Percentiles rank a stretch among this genome's conserved stretches.
phyloP scores from a whole-genome alignment of 1,140 invertebrate genomes.

The Calephelis virginiensis region DNA sequence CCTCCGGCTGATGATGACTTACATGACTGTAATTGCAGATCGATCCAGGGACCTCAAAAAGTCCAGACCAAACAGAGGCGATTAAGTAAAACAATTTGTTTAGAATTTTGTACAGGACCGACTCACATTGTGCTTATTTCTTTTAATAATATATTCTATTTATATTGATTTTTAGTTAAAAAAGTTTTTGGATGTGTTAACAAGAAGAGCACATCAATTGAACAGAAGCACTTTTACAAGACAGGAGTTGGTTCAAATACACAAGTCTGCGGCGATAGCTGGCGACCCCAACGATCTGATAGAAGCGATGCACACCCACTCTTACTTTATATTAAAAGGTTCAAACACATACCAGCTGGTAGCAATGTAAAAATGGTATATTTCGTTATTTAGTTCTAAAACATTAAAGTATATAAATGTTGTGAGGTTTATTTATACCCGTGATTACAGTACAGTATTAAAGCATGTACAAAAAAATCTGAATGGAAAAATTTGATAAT shows the following conservation, averaged over 20 bases:
- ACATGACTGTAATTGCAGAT: too few relatives aligned
- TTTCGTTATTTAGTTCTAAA: neutral
- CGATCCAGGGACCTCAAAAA: too few relatives aligned
- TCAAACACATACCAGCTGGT: conserved; percentile 85
- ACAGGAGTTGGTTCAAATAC: conserved; percentile 84
- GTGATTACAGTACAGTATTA: too few relatives aligned
- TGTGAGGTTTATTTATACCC: neutral
- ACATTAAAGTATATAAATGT: neutral
- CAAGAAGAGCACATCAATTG: conserved; percentile 80
- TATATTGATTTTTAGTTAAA: conserved; percentile 81
- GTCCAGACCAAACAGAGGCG: too few relatives aligned
- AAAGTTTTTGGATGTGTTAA: conserved; percentile 86
- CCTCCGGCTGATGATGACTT: too few relatives aligned
- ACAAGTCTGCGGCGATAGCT: conserved; percentile 82
- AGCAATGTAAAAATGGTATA: conserved; percentile 26
- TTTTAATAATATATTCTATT: too few relatives aligned
- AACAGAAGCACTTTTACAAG: conserved; percentile 86
- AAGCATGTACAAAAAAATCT: neutral
- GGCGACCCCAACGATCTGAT: conserved; percentile 84
- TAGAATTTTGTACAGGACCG: too few relatives aligned
- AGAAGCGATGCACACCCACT: conserved; percentile 89
- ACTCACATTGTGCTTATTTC: too few relatives aligned
- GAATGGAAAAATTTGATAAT: too few relatives aligned
- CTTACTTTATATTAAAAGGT: conserved; percentile 91
- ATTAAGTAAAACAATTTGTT: too few relatives aligned